Evolutionary conservation across 2,888 invertebrate genomes (phyloP), one percentile per base, ranked within the genome.

Genomic region (Drosophila testacea): DNA sequence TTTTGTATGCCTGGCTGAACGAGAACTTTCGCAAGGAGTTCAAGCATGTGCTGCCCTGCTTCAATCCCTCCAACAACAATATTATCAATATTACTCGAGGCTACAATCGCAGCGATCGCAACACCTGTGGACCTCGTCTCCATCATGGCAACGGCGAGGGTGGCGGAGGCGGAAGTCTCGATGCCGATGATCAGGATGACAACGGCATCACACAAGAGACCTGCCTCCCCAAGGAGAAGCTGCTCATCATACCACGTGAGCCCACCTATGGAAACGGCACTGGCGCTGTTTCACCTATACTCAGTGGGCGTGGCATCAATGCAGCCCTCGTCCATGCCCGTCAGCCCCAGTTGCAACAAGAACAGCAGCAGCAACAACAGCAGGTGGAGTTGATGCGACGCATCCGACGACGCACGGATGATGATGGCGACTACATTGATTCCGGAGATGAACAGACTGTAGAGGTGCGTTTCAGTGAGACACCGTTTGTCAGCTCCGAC

Each of bases 1-100:
- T 99, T 91, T 95, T 99, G 46, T 99, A 99, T 92, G 98, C 98
- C 27, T 99, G 98, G 98, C 95, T 99, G 93, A 99, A 99, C 93
- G 98, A 98, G 73, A 93, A 92, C 73, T 98, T 98, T 90, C 95
- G 98, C 52, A 98, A 98, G 91, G 98, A 98, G 92, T 98, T 98
- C 92, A 97, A 96, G 90, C 95, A 95, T 91, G 94, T 96, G 64
- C 93, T 95, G 78, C 95, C 95, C 6, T 95, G 95, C 84, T 94
- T 95, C 66, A 94, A 94, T 88, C 93, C 94, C 28, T 93, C 94
- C 66, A 91, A 91, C 61, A 91, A 91, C 57, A 91, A 91, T 39
- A 90, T 91, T 5, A 90, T 91, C 48, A 92, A 90, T 50, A 86
- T 92, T 0, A 90, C 91, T 4, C 69, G 92, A 3, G 89, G 89